Evolutionary conservation across 2,113 vertebrate genomes (phyloP).

Genomic region (Corythornis cristatus): DNA sequence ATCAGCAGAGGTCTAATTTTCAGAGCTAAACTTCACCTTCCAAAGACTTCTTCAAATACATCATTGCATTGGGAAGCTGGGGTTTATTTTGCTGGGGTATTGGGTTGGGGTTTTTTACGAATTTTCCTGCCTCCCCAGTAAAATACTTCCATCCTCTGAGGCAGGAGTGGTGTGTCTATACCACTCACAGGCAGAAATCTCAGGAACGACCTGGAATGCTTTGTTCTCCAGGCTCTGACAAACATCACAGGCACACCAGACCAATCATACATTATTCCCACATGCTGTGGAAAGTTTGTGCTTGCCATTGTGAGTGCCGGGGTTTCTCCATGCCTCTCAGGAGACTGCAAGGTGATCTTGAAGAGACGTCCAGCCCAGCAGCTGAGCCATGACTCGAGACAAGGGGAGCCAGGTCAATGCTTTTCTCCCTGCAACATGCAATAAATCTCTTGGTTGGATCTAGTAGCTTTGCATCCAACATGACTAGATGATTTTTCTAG

Average conservation of each 20-base stretch:
- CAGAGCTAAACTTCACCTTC: background rate
- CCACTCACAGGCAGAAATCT: background rate
- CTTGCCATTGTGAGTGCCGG: fast-evolving
- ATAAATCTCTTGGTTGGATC: background rate
- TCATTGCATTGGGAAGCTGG: background rate
- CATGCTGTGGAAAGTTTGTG: fast-evolving
- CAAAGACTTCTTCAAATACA: background rate
- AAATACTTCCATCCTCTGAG: background rate
- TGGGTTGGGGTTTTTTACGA: fast-evolving
- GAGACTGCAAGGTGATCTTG: background rate
- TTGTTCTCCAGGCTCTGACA: background rate
- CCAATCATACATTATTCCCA: too few relatives aligned
- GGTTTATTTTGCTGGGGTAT: background rate
- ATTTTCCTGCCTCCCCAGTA: background rate
- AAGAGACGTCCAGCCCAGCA: background rate
- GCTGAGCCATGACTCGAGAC: background rate
- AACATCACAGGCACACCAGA: background rate
- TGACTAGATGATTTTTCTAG: background rate
- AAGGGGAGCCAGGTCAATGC: background rate
- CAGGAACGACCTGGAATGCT: background rate
- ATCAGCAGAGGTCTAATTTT: background rate
- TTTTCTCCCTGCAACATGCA: background rate
- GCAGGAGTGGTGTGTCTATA: background rate
- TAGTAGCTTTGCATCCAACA: background rate
- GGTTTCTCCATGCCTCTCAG: background rate